Evolutionary conservation across 2,113 vertebrate species (phyloP).

Genomic region (Gambusia holbrooki): DNA sequence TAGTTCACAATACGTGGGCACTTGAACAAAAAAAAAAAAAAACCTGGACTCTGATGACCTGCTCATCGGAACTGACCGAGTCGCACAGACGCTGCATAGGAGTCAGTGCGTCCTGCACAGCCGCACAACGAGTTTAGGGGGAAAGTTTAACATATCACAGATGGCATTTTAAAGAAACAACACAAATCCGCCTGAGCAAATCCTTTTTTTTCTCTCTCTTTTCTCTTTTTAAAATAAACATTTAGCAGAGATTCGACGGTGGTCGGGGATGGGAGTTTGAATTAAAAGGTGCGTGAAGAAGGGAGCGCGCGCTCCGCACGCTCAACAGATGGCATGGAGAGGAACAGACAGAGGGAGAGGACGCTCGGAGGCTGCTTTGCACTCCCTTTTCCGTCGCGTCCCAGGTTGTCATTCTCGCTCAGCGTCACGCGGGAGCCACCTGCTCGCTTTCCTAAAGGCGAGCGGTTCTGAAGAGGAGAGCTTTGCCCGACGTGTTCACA

Average conservation of each 20-base stretch:
- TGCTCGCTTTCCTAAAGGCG: conserved; percentile 49
- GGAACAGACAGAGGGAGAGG: conserved; percentile 13
- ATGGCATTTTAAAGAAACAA: conserved; percentile 23
- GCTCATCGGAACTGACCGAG: background rate
- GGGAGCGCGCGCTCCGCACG: conserved; percentile 50
- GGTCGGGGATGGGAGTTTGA: conserved; percentile 23
- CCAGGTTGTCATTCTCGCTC: conserved; percentile 57
- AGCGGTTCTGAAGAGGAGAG: conserved; percentile 18
- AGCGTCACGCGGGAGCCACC: conserved; percentile 70
- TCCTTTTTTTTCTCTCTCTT: background rate
- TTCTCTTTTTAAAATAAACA: background rate
- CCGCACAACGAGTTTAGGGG: background rate
- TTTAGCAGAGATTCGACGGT: conserved; percentile 7
- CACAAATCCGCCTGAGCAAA: conserved; percentile 27
- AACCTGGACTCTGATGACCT: background rate
- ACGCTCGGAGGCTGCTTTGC: conserved; percentile 57
- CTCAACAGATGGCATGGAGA: conserved; percentile 78
- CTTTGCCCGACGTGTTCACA: background rate
- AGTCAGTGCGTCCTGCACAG: background rate
- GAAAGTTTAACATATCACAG: conserved; percentile 31
- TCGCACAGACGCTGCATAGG: background rate
- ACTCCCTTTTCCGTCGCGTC: conserved; percentile 46
- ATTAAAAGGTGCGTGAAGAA: conserved; percentile 29
- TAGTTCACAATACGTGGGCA: background rate
- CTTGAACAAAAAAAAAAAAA: too few species aligned